A percentile compares a stretch with the other conserved stretches of the same genome.
phyloP scores from a whole-genome alignment of 2,113 vertebrate genomes.

The Agelaius phoeniceus region DNA sequence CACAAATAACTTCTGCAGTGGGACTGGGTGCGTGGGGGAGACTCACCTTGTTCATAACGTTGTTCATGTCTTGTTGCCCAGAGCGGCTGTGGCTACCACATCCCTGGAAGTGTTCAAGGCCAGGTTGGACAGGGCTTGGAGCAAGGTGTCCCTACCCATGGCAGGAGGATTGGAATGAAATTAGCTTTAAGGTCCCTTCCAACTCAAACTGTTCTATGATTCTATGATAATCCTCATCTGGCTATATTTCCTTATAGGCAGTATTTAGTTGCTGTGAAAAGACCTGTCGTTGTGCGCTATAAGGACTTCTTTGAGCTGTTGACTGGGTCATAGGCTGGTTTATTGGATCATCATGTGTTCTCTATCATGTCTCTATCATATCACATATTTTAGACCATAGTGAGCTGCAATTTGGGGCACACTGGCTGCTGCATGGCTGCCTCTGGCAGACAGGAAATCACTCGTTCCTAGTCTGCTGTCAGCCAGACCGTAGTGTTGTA shows the following conservation, averaged over 20 bases:
- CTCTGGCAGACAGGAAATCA: not conserved
- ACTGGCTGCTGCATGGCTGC: not conserved
- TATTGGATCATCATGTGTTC: not conserved
- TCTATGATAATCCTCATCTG: not conserved
- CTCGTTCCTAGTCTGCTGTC: not conserved
- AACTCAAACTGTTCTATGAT: not conserved
- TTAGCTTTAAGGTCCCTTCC: not conserved
- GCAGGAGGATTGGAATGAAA: not conserved
- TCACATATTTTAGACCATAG: not conserved
- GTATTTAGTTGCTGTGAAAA: not conserved
- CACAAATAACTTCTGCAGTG: not conserved
- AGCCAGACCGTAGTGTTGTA: rapidly evolving
- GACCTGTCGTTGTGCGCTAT: not conserved
- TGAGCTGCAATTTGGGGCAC: not conserved
- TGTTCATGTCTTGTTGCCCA: not conserved
- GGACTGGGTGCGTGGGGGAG: not conserved
- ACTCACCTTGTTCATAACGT: not conserved
- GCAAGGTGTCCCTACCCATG: not conserved
- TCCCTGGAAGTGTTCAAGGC: not conserved
- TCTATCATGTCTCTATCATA: not conserved
- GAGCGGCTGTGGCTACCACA: not conserved
- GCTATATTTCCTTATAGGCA: rapidly evolving
- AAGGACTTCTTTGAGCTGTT: not conserved
- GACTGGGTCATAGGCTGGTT: not conserved
- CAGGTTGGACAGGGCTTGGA: not conserved